These are phyloP conservation scores for Siniperca scherzeri DNA, from an alignment of 2,797 vertebrate genomes.

Conservation along the genomic window DNA sequence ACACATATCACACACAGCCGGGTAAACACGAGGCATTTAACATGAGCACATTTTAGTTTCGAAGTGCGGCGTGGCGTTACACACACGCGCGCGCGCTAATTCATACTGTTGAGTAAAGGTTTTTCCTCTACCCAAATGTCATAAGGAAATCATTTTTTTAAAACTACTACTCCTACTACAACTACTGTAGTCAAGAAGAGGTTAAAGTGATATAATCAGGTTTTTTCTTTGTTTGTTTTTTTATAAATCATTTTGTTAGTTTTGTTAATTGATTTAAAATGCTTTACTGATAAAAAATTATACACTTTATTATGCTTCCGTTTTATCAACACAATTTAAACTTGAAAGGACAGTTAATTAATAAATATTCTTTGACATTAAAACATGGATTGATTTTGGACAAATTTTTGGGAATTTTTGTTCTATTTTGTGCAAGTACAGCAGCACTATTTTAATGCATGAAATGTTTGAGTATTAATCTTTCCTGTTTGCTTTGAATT, in stretches of 20 bases:
- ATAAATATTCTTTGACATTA: background rate
- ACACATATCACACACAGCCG: conserved; percentile 57
- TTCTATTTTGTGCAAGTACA: fast-evolving
- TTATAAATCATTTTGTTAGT: background rate
- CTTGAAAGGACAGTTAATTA: background rate
- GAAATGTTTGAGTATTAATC: background rate
- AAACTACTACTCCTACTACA: background rate
- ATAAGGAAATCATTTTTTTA: background rate
- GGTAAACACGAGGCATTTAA: conserved; percentile 65
- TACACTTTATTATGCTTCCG: background rate
- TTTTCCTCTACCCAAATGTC: background rate
- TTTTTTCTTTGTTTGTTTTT: background rate
- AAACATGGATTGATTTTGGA: background rate
- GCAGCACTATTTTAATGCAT: background rate
- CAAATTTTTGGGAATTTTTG: background rate
- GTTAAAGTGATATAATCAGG: background rate
- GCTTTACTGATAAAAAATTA: background rate
- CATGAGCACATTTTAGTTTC: background rate
- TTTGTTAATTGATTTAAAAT: conserved; percentile 13
- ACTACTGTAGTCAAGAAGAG: background rate
- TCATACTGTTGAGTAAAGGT: background rate
- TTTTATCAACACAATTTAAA: conserved; percentile 3
- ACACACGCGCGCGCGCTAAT: background rate
- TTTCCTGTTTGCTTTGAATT: conserved; percentile 34
- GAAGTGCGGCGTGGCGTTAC: background rate